A percentile compares a stretch with the other conserved stretches of the same genome.
Conservation (phyloP, 2,888 invertebrate genomes). For the Drepanosiphum platanoidis region DNA sequence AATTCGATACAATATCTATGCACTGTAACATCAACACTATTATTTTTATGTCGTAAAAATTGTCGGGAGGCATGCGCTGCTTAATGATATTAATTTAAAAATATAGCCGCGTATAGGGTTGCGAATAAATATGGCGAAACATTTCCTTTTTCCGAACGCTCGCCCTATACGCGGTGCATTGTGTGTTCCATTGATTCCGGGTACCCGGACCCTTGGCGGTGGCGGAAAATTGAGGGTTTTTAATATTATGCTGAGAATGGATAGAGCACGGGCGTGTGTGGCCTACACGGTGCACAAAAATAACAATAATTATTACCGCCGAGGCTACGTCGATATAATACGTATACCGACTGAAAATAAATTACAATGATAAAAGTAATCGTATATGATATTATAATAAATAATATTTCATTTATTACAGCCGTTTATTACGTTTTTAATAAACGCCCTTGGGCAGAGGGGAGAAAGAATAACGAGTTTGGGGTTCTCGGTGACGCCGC, state of each 20-base stretch:
- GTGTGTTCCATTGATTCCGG: slow-evolving; percentile 34
- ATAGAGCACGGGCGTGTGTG: background rate
- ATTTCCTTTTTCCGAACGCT: background rate
- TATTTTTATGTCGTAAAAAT: background rate
- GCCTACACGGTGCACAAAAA: background rate
- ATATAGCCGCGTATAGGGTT: background rate
- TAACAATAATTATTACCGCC: slow-evolving; percentile 8
- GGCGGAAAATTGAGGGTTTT: slow-evolving; percentile 10
- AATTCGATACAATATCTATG: background rate
- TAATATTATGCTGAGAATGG: background rate
- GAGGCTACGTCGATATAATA: background rate
- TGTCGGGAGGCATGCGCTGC: background rate
- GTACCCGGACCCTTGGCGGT: background rate
- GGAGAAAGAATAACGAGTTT: background rate
- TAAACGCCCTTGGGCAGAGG: background rate
- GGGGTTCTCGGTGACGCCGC: background rate
- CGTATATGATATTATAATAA: no score
- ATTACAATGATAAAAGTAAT: background rate
- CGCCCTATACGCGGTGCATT: background rate
- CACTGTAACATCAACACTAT: background rate
- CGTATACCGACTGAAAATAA: background rate
- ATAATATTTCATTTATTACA: slow-evolving; percentile 29
- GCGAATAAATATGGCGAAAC: background rate
- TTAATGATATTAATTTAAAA: background rate
- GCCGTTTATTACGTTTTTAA: slow-evolving; percentile 11